These are phyloP conservation scores for Acromyrmex charruanus DNA, from an alignment of 1,140 invertebrate species.

Conservation along the genomic window DNA sequence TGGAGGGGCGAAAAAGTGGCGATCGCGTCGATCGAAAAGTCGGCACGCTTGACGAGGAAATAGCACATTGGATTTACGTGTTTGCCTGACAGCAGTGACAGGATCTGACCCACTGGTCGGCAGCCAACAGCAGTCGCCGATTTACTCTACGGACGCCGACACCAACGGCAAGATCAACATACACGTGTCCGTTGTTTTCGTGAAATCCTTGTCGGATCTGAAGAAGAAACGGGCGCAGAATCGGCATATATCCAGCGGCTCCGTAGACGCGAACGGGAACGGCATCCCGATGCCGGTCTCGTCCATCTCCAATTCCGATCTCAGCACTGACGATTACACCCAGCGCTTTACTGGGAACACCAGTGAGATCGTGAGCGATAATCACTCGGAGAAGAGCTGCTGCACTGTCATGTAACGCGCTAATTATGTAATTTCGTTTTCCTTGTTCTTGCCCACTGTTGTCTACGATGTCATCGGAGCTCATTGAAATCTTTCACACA, in stretches of 20 bases:
- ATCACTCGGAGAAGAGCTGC: slow-evolving; percentile 88
- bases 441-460: background rate
- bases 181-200: slow-evolving; percentile 92
- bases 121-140: slow-evolving; percentile 84
- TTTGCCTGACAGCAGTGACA: slow-evolving; percentile 84
- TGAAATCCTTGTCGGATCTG: slow-evolving; percentile 93
- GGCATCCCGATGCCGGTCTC: slow-evolving; percentile 84
- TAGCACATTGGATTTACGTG: slow-evolving; percentile 81
- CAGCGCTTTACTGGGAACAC: slow-evolving; percentile 90
- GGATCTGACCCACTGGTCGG: slow-evolving; percentile 80
- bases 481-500: slow-evolving; percentile 1
- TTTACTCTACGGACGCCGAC: slow-evolving; percentile 88
- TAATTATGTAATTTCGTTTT: slow-evolving; percentile 32
- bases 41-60: slow-evolving; percentile 45
- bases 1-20: slow-evolving; percentile 69
- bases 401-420: slow-evolving; percentile 86
- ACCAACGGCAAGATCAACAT: slow-evolving; percentile 95
- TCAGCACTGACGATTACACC: slow-evolving; percentile 84
- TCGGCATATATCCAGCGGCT: slow-evolving; percentile 88
- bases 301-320: slow-evolving; percentile 84
- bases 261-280: slow-evolving; percentile 85
- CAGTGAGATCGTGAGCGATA: slow-evolving; percentile 89
- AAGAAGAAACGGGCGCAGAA: slow-evolving; percentile 96
- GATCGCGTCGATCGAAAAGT: slow-evolving; percentile 55
- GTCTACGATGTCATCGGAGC: slow-evolving; percentile 4